Evolutionary conservation across 2,797 vertebrate genomes (phyloP).

Genomic region (Hypotaenidia okinawae): DNA sequence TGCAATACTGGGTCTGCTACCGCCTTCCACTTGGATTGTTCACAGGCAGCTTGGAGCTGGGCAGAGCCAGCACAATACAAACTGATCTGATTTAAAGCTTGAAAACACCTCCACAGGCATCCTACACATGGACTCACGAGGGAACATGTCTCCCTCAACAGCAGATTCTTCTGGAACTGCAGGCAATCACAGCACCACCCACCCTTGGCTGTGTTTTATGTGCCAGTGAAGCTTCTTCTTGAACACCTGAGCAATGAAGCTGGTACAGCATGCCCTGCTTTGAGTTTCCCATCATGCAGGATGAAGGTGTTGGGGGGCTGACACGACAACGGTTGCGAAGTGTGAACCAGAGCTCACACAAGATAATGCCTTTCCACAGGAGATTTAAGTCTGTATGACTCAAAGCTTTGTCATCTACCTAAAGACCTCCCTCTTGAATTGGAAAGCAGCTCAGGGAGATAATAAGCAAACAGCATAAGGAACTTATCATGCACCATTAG

Average conservation of each 20-base stretch:
- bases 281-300: conserved; percentile 17
- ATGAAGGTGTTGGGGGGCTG: not conserved
- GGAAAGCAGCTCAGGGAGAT: conserved; percentile 37
- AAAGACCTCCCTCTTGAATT: conserved; percentile 48
- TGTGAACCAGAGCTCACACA: conserved; percentile 31
- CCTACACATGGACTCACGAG: not conserved
- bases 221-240: not conserved
- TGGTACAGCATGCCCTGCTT: not conserved
- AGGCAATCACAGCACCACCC: not conserved
- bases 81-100: not conserved
- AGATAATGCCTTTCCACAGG: conserved; percentile 55
- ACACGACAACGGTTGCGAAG: not conserved
- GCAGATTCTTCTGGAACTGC: conserved; percentile 34
- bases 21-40: not conserved
- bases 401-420: conserved; percentile 53
- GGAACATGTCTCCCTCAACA: not conserved
- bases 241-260: not conserved
- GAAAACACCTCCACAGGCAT: not conserved
- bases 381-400: conserved; percentile 39
- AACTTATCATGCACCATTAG: conserved; percentile 2
- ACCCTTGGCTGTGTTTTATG: not conserved
- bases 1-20: not conserved
- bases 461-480: conserved; percentile 49
- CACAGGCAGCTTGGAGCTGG: not conserved
- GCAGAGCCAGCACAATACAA: not conserved